Percentiles rank a stretch among this genome's conserved stretches.
Conservation (phyloP, 1,140 invertebrate genomes). For the Caenorhabditis latens region DNA sequence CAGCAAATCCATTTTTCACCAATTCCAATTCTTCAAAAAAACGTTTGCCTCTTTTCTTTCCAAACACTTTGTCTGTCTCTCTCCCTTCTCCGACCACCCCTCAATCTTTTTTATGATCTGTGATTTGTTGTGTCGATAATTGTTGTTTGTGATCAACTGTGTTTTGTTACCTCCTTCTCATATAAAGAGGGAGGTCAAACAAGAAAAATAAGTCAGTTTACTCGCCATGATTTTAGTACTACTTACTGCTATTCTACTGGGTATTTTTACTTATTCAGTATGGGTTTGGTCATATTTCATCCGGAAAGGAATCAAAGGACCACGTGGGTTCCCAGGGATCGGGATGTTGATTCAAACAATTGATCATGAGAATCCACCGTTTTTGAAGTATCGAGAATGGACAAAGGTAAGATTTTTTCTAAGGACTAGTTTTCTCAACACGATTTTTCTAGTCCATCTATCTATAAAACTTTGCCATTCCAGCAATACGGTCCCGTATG, state of each 20-base stretch:
- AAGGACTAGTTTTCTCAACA: neutral
- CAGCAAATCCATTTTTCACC: no score
- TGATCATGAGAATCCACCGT: slow-evolving; percentile 27
- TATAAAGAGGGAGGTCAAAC: neutral
- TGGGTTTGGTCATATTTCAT: slow-evolving; percentile 48
- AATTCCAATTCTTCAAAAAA: no score
- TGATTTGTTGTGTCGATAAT: neutral
- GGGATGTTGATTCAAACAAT: slow-evolving; percentile 26
- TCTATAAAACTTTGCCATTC: neutral
- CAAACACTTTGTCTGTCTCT: neutral
- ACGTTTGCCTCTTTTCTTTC: neutral
- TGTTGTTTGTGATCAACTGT: slow-evolving; percentile 45
- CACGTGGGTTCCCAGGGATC: slow-evolving; percentile 26
- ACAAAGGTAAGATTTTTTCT: slow-evolving; percentile 1
- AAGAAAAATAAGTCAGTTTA: neutral
- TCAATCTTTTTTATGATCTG: neutral
- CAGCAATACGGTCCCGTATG: slow-evolving; percentile 78
- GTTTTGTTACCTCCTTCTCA: neutral
- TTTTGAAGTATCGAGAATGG: slow-evolving; percentile 7
- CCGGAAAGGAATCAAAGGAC: slow-evolving; percentile 14
- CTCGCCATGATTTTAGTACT: neutral
- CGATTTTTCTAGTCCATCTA: neutral
- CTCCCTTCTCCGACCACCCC: neutral
- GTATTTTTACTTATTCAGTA: slow-evolving; percentile 6
- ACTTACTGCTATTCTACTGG: slow-evolving; percentile 1